Evolutionary conservation across 2,797 vertebrate genomes (phyloP).

Genomic region (Falco biarmicus): DNA sequence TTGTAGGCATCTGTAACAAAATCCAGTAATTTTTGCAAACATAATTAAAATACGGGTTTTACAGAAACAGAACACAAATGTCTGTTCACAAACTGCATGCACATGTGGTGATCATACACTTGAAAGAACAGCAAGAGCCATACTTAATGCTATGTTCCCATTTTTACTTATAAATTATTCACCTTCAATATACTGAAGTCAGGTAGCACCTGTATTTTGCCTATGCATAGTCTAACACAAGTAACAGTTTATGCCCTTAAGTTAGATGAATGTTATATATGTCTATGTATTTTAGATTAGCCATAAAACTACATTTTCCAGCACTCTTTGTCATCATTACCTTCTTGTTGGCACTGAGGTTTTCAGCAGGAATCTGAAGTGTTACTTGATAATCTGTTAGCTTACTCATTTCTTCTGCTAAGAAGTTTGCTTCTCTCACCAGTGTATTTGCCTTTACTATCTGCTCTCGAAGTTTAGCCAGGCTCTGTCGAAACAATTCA

Average conservation of each 20-base stretch:
- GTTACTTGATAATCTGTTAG: slow-evolving; percentile 98
- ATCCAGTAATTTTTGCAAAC: background rate
- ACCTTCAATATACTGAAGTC: background rate
- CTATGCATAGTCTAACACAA: background rate
- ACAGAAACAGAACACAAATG: background rate
- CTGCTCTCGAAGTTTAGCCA: slow-evolving; percentile 94
- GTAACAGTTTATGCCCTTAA: background rate
- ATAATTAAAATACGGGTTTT: background rate
- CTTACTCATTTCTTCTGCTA: slow-evolving; percentile 95
- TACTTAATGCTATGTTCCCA: background rate
- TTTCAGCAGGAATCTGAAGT: slow-evolving; percentile 95
- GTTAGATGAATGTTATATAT: background rate
- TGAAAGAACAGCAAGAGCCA: background rate
- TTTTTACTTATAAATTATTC: background rate
- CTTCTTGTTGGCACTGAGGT: slow-evolving; percentile 98
- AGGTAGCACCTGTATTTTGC: background rate
- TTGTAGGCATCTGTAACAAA: background rate
- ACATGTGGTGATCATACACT: background rate
- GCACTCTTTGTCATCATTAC: slow-evolving; percentile 73
- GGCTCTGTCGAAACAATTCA: slow-evolving; percentile 94
- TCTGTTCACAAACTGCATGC: background rate
- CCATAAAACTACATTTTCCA: background rate
- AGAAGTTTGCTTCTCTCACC: slow-evolving; percentile 96
- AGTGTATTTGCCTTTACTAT: slow-evolving; percentile 95
- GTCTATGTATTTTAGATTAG: background rate